These are phyloP conservation scores for Lophotis ruficrista DNA, from an alignment of 2,113 vertebrate species.

Conservation along the genomic window DNA sequence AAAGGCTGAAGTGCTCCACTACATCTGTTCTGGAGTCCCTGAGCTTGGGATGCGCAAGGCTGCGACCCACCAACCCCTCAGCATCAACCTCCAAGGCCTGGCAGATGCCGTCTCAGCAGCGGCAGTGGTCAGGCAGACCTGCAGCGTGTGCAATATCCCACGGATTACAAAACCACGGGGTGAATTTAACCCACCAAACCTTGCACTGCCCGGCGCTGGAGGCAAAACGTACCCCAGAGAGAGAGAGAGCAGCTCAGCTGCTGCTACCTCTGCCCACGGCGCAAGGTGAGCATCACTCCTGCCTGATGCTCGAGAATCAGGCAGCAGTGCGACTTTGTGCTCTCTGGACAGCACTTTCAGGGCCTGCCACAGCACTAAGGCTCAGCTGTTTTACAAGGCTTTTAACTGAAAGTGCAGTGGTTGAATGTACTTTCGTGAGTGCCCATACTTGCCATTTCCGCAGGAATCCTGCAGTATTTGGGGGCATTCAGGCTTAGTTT, in stretches of 20 bases:
- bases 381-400: neutral
- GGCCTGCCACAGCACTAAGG: neutral
- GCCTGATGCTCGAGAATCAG: neutral
- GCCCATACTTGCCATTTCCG: neutral
- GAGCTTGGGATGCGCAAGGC: neutral
- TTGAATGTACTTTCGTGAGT: neutral
- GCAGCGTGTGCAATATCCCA: neutral
- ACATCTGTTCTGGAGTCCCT: neutral
- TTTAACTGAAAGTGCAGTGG: neutral
- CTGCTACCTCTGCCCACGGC: neutral
- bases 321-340: neutral
- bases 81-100: neutral
- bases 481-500: neutral
- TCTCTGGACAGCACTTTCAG: neutral
- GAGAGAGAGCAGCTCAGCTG: neutral
- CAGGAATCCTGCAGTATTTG: neutral
- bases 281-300: neutral
- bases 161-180: neutral
- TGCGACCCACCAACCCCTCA: neutral
- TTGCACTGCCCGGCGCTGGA: neutral
- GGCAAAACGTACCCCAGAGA: neutral
- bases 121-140: neutral
- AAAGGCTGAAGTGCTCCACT: neutral
- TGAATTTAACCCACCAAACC: neutral
- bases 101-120: neutral